These are phyloP conservation scores for Harpagus bidentatus DNA, from an alignment of 2,113 vertebrate species.

Conservation along the genomic window DNA sequence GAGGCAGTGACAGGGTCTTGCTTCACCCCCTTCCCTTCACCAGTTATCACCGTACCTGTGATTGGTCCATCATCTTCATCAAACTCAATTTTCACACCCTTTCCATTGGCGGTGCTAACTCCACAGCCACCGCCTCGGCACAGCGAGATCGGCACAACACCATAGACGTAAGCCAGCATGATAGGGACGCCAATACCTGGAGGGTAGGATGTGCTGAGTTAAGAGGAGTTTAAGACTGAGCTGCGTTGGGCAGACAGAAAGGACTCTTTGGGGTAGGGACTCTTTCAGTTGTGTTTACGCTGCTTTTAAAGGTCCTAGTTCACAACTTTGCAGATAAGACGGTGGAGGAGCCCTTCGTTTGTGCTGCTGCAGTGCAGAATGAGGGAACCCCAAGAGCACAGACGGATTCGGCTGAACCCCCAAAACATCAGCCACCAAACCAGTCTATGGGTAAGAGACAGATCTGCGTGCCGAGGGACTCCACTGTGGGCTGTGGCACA, in stretches of 20 bases:
- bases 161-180: constrained; percentile 98
- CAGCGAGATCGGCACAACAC: constrained; percentile 95
- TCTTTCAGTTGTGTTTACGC: not conserved
- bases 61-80: constrained; percentile 97
- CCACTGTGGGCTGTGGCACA: not conserved
- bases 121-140: constrained; percentile 96
- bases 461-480: not conserved
- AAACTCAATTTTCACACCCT: constrained; percentile 95
- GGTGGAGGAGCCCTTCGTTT: not conserved
- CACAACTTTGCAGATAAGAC: not conserved
- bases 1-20: not conserved
- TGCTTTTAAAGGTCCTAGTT: not conserved
- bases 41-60: constrained; percentile 80
- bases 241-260: not conserved
- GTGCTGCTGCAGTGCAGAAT: not conserved
- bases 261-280: not conserved
- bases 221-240: not conserved
- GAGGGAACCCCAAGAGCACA: not conserved
- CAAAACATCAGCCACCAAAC: not conserved
- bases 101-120: constrained; percentile 93
- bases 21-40: not conserved
- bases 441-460: not conserved
- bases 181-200: constrained; percentile 97
- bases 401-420: not conserved
- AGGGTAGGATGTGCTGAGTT: not conserved